These are phyloP conservation scores for Oncopeltus fasciatus DNA, from an alignment of 1,140 invertebrate species.

Conservation along the genomic window DNA sequence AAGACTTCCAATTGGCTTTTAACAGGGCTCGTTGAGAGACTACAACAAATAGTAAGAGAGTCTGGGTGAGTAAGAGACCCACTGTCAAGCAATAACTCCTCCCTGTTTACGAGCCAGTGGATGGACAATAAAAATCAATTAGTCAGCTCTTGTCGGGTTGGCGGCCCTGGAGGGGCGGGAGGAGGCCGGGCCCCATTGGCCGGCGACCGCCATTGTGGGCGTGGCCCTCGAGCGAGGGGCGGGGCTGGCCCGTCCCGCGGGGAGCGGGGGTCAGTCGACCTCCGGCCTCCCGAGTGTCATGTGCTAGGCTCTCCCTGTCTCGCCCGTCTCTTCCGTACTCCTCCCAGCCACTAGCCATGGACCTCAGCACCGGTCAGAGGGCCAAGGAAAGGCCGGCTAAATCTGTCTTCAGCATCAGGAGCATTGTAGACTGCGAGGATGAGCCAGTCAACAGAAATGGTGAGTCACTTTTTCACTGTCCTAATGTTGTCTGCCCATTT, in stretches of 20 bases:
- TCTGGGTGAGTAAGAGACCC: neutral
- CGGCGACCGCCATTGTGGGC: neutral
- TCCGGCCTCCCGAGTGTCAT: conserved; percentile 1
- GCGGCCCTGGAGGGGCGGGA: neutral
- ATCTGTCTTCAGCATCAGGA: conserved; percentile 19
- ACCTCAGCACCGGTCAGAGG: conserved; percentile 17
- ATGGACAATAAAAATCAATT: conserved; percentile 8
- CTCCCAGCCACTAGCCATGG: conserved; percentile 5
- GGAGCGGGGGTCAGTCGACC: neutral
- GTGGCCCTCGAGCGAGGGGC: neutral
- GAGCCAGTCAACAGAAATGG: conserved; percentile 10
- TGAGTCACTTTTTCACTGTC: no score
- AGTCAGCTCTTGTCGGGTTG: neutral
- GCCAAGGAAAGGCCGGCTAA: conserved; percentile 17
- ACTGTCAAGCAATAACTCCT: neutral
- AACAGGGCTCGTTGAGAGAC: neutral
- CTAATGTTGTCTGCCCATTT: neutral
- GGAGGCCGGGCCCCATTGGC: neutral
- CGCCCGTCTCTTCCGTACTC: neutral
- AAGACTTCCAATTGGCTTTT: neutral
- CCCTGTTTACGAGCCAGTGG: neutral
- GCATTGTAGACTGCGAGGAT: conserved; percentile 17
- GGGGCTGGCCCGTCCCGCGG: neutral
- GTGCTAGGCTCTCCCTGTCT: neutral
- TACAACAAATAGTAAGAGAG: neutral